Conservation (phyloP, 1,140 invertebrate species). For the Mesaphorura yosii region DNA sequence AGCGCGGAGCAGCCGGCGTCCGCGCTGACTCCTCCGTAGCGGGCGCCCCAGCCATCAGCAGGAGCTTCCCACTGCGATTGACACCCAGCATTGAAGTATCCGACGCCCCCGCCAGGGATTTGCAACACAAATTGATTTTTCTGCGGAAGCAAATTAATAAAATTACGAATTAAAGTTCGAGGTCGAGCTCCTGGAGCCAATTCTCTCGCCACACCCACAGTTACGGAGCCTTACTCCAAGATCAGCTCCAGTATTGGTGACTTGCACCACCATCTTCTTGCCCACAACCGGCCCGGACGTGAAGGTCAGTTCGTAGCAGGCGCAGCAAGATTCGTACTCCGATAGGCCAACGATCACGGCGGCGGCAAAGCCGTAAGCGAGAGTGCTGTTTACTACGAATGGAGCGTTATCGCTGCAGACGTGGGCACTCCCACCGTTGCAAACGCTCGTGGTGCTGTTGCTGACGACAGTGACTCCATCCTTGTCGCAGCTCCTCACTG, state of each 20-base stretch:
- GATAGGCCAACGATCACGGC: conserved; percentile 6
- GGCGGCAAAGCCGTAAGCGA: conserved; percentile 19
- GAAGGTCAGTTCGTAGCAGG: conserved; percentile 19
- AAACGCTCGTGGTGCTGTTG: conserved; percentile 8
- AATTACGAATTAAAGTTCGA: neutral
- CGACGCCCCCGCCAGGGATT: conserved; percentile 20
- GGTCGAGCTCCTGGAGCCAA: neutral
- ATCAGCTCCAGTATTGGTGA: conserved; percentile 21
- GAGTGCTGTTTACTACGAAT: conserved; percentile 6
- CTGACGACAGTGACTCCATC: neutral
- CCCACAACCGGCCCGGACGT: conserved; percentile 16
- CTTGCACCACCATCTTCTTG: conserved; percentile 18
- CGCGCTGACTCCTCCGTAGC: no score
- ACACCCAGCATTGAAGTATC: conserved; percentile 18
- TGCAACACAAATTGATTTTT: conserved; percentile 22
- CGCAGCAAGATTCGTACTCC: conserved; percentile 17
- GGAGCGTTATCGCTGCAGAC: conserved; percentile 11
- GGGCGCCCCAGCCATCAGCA: conserved; percentile 10
- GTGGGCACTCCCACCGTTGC: conserved; percentile 13
- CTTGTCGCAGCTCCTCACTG: neutral
- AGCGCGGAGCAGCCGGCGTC: no score
- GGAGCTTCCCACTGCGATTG: conserved; percentile 15
- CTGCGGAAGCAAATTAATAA: neutral
- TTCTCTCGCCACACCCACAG: no score
- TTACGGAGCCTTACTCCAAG: conserved; percentile 3